Evolutionary conservation across 2,113 vertebrate species (phyloP), one percentile per base, ranked within the genome.

Genomic region (Maylandia zebra): DNA sequence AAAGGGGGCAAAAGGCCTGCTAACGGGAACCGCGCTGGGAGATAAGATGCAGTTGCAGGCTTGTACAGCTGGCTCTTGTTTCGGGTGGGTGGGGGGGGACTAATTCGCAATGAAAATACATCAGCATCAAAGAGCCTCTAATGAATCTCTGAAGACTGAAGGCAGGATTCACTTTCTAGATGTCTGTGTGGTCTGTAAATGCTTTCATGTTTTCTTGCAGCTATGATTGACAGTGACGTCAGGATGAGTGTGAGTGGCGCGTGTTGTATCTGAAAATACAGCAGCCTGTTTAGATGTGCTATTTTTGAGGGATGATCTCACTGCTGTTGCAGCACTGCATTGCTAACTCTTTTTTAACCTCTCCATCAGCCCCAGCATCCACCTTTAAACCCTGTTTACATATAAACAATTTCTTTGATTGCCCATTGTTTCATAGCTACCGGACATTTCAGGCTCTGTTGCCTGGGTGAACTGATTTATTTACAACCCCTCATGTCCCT

Each of bases 31-130:
- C 27, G 89, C 82, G 83, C 17, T 34, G 81, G 87, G 86, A 93
- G 91, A 94, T 91, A 88, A 94, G 93, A 93, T 94, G 89, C 86
- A 93, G 92, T 94, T 86, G 85, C 79, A 30, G 86, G 91, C 90
- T 95, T 95, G 84, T 91, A 93, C 95, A 95, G 95, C 94, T 95
- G 95, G 86, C 90, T 90, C 87, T 93, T 94, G 94, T 95, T 96
- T 93, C 1, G 13, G 71, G 89, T 81, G 69, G 91, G 64, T 86
- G 83, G 83, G 80, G 83, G 82, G 88, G 55, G 71, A 82, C 90
- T 93, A 93, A 95, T 95, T 95, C 92, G 87, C 71, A 90, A 95
- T 94, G 92, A 91, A 92, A 95, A 95, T 91, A 94, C 85, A 87
- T 92, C 86, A 88, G 84, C 88, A 91, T 94, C 91, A 95, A 93